These are phyloP conservation scores for Meteorus sp. DNA, from an alignment of 1,140 invertebrate species.

Conservation along the genomic window DNA sequence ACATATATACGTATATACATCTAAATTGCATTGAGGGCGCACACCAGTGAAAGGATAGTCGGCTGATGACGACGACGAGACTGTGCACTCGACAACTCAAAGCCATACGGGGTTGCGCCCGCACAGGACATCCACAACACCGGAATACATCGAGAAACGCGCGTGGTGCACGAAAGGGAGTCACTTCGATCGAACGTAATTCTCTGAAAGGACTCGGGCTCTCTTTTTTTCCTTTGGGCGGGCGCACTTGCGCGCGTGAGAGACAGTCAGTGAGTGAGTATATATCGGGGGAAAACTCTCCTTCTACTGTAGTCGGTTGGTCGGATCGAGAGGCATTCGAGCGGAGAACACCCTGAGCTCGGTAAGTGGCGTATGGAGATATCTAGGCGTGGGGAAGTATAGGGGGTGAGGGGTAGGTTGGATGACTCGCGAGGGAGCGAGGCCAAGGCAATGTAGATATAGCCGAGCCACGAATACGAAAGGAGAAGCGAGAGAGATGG, in stretches of 20 bases:
- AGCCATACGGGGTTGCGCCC: background rate
- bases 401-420: too few relatives aligned
- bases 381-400: too few relatives aligned
- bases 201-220: constrained; percentile 30
- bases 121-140: constrained; percentile 12
- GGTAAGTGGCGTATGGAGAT: constrained; percentile 53
- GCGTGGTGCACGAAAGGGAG: constrained; percentile 25
- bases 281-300: constrained; percentile 15
- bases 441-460: constrained; percentile 18
- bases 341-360: constrained; percentile 48
- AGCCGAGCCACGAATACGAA: constrained; percentile 17
- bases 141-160: constrained; percentile 14
- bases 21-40: too few relatives aligned
- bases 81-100: constrained; percentile 10
- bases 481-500: constrained; percentile 15
- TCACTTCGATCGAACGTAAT: constrained; percentile 35
- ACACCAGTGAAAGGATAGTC: too few relatives aligned
- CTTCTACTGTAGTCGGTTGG: constrained; percentile 24
- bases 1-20: too few relatives aligned
- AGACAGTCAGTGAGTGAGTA: too few relatives aligned
- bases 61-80: too few relatives aligned
- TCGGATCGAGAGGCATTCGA: constrained; percentile 34
- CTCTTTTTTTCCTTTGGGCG: constrained; percentile 23
- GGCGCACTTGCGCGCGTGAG: too few relatives aligned
- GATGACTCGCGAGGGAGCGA: constrained; percentile 38